phyloP scores from a whole-genome alignment of 1,140 invertebrate species.

The Hesperophylax magnus region DNA sequence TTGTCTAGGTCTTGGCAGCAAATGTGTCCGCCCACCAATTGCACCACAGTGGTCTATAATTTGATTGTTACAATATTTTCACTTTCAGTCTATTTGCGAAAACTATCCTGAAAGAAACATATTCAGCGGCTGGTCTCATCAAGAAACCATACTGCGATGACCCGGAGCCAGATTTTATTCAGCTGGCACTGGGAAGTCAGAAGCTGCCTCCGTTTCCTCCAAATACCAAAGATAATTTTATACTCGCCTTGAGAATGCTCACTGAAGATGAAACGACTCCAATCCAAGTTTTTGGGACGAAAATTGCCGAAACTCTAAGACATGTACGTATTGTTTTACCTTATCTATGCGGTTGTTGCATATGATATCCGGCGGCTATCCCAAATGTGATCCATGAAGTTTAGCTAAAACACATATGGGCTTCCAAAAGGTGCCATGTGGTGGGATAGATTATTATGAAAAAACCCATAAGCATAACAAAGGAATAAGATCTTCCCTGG shows the following conservation, averaged over 20 bases:
- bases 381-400: too few relatives aligned
- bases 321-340: constrained; percentile 14
- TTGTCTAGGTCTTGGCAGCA: too few relatives aligned
- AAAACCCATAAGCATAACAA: too few relatives aligned
- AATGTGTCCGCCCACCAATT: too few relatives aligned
- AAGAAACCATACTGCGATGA: constrained; percentile 24
- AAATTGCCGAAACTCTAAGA: constrained; percentile 36
- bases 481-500: too few relatives aligned
- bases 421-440: too few relatives aligned
- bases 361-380: too few relatives aligned
- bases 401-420: too few relatives aligned
- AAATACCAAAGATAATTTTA: constrained; percentile 15
- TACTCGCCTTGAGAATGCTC: constrained; percentile 13
- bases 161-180: constrained; percentile 9
- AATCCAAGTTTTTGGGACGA: constrained; percentile 10
- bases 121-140: not conserved
- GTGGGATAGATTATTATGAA: too few relatives aligned
- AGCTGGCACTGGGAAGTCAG: not conserved
- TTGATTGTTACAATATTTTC: not conserved
- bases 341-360: too few relatives aligned
- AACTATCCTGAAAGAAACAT: not conserved
- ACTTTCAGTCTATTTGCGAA: constrained; percentile 1
- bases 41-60: not conserved
- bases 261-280: constrained; percentile 28
- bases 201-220: constrained; percentile 29